phyloP scores from a whole-genome alignment of 2,888 invertebrate genomes.

The Biston betularia region DNA sequence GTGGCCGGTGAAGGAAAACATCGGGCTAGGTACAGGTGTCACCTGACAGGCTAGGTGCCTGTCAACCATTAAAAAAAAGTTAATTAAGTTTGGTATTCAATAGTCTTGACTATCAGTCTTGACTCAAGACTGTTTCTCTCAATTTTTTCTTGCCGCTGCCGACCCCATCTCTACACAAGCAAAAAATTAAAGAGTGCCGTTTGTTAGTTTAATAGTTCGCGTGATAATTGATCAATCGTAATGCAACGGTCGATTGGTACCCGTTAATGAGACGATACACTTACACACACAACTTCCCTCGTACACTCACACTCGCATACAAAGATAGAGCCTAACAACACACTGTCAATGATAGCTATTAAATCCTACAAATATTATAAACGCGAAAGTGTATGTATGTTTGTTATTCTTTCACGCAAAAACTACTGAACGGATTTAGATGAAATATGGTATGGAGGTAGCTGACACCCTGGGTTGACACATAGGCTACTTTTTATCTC shows the following conservation, averaged over 20 bases:
- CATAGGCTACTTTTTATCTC: too few species aligned
- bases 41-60: too few species aligned
- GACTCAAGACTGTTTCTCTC: slow-evolving; percentile 14
- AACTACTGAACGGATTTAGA: too few species aligned
- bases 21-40: too few species aligned
- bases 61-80: too few species aligned
- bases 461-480: too few species aligned
- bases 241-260: slow-evolving; percentile 38
- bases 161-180: slow-evolving; percentile 27
- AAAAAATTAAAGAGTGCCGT: slow-evolving; percentile 35
- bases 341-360: neutral
- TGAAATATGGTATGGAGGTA: too few species aligned
- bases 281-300: neutral
- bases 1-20: too few species aligned
- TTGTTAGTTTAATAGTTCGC: slow-evolving; percentile 45
- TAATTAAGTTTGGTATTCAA: too few species aligned
- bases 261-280: slow-evolving; percentile 15
- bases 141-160: too few species aligned
- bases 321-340: neutral
- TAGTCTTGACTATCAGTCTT: too few species aligned
- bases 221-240: slow-evolving; percentile 47
- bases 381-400: neutral
- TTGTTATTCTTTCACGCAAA: too few species aligned
- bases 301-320: neutral
- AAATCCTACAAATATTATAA: neutral